phyloP scores from a whole-genome alignment of 2,888 invertebrate genomes.

The Agrotis puta region DNA sequence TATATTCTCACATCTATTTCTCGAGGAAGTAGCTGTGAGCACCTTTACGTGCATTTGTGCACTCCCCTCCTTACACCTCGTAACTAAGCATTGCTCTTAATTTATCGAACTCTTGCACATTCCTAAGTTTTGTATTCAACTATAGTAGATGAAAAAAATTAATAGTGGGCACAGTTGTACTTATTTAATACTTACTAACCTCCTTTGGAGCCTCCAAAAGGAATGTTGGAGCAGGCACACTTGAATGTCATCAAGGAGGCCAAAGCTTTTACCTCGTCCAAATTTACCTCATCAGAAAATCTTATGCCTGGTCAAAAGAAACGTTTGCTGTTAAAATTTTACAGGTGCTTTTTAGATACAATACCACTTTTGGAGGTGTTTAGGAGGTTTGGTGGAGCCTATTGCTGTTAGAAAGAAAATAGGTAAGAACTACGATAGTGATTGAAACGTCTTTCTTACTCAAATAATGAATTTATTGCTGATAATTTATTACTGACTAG shows the following conservation, averaged over 20 bases:
- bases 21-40: no score
- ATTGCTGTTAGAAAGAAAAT: no score
- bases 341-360: no score
- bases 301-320: slow-evolving; percentile 91
- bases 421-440: no score
- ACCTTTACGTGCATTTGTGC: no score
- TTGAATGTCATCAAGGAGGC: slow-evolving; percentile 96
- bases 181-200: slow-evolving; percentile 65
- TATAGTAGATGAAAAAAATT: not conserved
- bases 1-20: not conserved
- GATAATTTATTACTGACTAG: no score
- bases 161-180: not conserved
- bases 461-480: not conserved
- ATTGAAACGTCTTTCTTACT: not conserved
- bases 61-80: no score
- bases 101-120: no score
- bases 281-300: slow-evolving; percentile 92
- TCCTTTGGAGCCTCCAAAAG: slow-evolving; percentile 94
- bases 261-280: slow-evolving; percentile 95
- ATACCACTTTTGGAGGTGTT: no score
- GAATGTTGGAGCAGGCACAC: slow-evolving; percentile 95
- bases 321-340: not conserved
- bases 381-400: no score
- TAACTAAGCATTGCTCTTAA: no score
- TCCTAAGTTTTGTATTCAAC: not conserved